These are phyloP conservation scores for Scaptomyza hsui DNA, from an alignment of 1,140 invertebrate genomes.

Conservation along the genomic window DNA sequence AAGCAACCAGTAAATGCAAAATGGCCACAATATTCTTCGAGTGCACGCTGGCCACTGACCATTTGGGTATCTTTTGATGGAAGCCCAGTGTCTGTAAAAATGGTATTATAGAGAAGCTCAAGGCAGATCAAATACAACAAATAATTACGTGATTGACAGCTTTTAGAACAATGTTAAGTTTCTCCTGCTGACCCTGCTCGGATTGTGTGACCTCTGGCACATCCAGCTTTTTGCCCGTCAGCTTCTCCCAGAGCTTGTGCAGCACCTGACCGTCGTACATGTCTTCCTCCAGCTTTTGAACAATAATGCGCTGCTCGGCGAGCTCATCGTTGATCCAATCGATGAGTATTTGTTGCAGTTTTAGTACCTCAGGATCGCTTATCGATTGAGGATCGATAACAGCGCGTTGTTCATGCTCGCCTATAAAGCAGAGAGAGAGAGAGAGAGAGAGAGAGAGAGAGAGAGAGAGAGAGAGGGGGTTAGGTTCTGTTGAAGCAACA, in stretches of 20 bases:
- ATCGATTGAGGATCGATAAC: conserved; percentile 96
- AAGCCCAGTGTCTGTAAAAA: conserved; percentile 88
- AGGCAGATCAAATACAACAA: no score
- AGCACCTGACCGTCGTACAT: conserved; percentile 98
- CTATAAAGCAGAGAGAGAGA: conserved; percentile 86
- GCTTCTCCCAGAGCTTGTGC: conserved; percentile 97
- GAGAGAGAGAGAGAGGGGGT: neutral
- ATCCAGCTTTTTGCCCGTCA: conserved; percentile 95
- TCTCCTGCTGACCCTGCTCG: conserved; percentile 98
- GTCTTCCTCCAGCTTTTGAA: conserved; percentile 98
- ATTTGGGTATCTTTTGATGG: conserved; percentile 87
- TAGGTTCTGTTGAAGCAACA: neutral
- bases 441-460: no score
- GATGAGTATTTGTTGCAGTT: conserved; percentile 94
- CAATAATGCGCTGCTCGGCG: conserved; percentile 98
- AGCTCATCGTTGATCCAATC: conserved; percentile 99
- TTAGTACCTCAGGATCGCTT: conserved; percentile 93
- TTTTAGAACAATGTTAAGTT: conserved; percentile 94
- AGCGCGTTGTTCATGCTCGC: conserved; percentile 98
- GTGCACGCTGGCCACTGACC: conserved; percentile 98
- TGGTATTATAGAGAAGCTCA: no score
- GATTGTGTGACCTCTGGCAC: conserved; percentile 99
- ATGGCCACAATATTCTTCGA: conserved; percentile 98
- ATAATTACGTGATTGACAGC: conserved; percentile 90
- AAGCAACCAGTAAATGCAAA: conserved; percentile 95